Evolutionary conservation across 1,140 invertebrate genomes (phyloP), one percentile per base, ranked within the genome.

Genomic region (Drosophila ironensis): DNA sequence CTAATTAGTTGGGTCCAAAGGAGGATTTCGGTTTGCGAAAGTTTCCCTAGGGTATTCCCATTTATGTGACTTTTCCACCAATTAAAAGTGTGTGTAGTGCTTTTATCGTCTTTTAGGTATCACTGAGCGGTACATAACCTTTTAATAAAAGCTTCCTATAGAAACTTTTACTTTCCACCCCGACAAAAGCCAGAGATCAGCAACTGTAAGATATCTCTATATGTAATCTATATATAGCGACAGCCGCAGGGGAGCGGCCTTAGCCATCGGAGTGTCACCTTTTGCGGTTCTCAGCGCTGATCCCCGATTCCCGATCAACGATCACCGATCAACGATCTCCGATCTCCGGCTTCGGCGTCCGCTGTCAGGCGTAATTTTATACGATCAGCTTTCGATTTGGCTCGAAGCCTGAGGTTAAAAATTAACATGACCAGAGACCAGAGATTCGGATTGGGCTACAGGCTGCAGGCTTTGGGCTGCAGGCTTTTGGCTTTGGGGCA

Each of bases 311-410:
- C 42, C 42, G 14, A 35, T 33, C 51, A 1, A 20, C 57, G 24
- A 30, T 24, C 27, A n/a, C 37, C 50, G 22, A 0, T 20, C 8
- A 7, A 42, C 20, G 46, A 25, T 24, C 52, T 5, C 12, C 19
- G 19, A 45, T 59, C 51, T 17, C 20, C 52, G 24, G 25, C 47
- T 40, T 60, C 69, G 54, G 71, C 77, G 72, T 82, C 52, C 72
- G 72, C 78, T 82, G 77, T 84, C 78, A 78, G 51, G 74, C 80
- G 78, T 82, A 82, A 82, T 82, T 84, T 82, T 82, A 82, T 82
- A 82, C 78, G 78, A 82, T 82, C 78, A 82, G 78, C 78, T 82
- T 82, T 82, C 78, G 78, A 84, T 82, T 82, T 84, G 78, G 68
- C 78, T 69, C n/a, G 68, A 76, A 78, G 80, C 80, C 78, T 80